These are phyloP conservation scores for Eurystomus glaucurus DNA, from an alignment of 2,797 vertebrate genomes.

Conservation along the genomic window DNA sequence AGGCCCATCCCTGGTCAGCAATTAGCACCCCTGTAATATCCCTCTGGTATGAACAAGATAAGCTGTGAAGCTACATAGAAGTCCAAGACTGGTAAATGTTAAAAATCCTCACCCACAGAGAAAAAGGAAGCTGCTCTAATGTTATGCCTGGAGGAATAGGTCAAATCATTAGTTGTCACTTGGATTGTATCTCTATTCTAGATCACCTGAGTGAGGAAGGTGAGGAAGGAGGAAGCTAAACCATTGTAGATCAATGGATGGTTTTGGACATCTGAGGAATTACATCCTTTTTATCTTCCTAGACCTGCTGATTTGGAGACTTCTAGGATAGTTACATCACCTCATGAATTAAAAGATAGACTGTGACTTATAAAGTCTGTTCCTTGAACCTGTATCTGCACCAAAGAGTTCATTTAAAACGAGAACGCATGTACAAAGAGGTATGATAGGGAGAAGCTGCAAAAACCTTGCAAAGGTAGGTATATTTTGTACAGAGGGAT, in stretches of 20 bases:
- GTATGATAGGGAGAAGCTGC: neutral
- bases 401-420: neutral
- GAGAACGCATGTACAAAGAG: neutral
- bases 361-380: neutral
- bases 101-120: neutral
- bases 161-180: neutral
- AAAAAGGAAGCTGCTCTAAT: neutral
- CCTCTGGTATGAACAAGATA: neutral
- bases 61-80: neutral
- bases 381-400: neutral
- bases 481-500: neutral
- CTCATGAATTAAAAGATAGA: neutral
- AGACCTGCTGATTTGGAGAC: neutral
- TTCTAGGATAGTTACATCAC: neutral
- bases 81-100: neutral
- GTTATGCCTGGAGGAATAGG: neutral
- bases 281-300: neutral
- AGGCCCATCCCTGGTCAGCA: neutral
- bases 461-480: neutral
- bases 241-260: neutral
- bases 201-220: neutral
- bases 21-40: neutral
- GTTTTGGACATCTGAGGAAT: neutral
- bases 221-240: neutral
- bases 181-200: neutral